Percentiles rank a stretch among this genome's conserved stretches.
Evolutionary conservation across 2,113 vertebrate species (phyloP).

Genomic region (Lepus timidus): DNA sequence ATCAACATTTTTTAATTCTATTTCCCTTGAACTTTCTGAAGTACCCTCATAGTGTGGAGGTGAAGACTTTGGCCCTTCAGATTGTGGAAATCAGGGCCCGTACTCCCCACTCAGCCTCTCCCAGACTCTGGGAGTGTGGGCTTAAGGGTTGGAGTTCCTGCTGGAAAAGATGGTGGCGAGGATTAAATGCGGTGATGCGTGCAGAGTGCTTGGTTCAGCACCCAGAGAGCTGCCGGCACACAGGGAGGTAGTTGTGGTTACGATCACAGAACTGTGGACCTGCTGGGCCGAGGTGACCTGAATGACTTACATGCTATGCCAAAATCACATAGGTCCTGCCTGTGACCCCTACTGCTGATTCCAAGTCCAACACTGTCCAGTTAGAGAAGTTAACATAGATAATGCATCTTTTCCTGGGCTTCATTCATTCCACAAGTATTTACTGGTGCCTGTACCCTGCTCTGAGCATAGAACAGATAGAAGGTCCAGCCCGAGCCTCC

Average conservation of each 20-base stretch:
- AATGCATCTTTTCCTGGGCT: not conserved
- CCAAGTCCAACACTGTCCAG: not conserved
- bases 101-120: not conserved
- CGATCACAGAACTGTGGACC: not conserved
- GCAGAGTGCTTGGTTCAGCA: not conserved
- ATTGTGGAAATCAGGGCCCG: not conserved
- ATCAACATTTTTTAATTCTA: too few relatives aligned
- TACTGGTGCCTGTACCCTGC: not conserved
- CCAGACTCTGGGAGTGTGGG: not conserved
- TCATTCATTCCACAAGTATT: not conserved
- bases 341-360: not conserved
- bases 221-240: not conserved
- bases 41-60: not conserved
- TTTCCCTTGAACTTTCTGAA: too few relatives aligned
- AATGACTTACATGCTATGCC: not conserved
- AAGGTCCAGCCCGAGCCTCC: not conserved
- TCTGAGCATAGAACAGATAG: not conserved
- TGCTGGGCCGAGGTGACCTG: too few relatives aligned
- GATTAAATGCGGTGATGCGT: not conserved
- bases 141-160: not conserved
- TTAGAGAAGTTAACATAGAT: not conserved
- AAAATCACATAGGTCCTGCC: rapidly evolving
- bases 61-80: not conserved
- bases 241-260: not conserved
- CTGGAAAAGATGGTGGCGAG: not conserved